phyloP scores from a whole-genome alignment of 2,113 vertebrate species.

The Tauraco erythrolophus region DNA sequence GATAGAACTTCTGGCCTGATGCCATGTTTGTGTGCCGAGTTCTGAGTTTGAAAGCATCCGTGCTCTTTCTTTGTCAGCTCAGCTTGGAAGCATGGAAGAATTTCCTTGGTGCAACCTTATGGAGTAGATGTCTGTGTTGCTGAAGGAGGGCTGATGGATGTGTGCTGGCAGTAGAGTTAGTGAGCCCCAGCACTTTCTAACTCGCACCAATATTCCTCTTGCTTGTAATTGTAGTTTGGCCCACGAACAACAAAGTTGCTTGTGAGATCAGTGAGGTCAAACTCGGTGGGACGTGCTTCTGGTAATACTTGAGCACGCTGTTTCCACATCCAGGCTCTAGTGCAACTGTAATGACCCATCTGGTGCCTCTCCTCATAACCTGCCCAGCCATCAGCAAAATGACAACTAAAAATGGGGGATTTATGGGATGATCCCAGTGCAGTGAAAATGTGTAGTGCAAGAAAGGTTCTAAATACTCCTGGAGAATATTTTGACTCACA shows the following conservation, averaged over 20 bases:
- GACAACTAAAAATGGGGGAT: not conserved
- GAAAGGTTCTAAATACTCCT: not conserved
- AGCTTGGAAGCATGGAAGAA: not conserved
- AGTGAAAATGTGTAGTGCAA: not conserved
- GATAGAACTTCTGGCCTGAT: not conserved
- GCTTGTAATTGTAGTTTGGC: not conserved
- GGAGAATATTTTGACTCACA: not conserved
- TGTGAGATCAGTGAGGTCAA: not conserved
- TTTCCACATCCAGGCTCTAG: not conserved
- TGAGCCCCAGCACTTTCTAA: not conserved
- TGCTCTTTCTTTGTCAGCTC: not conserved
- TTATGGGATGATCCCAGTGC: not conserved
- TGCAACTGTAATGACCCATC: not conserved
- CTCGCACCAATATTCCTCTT: not conserved
- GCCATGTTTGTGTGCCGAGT: not conserved
- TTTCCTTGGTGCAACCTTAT: not conserved
- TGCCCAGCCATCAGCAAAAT: not conserved
- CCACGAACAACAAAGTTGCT: not conserved
- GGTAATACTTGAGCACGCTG: fast-evolving
- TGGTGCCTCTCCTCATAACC: not conserved
- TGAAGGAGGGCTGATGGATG: not conserved
- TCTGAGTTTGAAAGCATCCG: not conserved
- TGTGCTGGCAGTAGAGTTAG: not conserved
- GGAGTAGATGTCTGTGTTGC: not conserved
- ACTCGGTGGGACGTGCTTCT: not conserved